A percentile compares a stretch with the other conserved stretches of the same genome.
phyloP scores from a whole-genome alignment of 2,797 vertebrate genomes.

The Spea hammondii region DNA sequence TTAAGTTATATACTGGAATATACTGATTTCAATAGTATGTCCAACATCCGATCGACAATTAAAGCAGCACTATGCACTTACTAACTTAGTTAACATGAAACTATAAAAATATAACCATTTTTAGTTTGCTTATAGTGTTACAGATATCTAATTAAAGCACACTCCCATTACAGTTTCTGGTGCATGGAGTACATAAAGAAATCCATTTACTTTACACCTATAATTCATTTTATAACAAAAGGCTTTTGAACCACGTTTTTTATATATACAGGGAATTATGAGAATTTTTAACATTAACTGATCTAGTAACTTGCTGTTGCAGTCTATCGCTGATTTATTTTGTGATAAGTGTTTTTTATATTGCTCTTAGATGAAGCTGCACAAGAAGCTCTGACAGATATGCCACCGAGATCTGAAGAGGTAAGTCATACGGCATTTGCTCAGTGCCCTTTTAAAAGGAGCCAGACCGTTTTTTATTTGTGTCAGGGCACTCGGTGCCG shows the following conservation, averaged over 20 bases:
- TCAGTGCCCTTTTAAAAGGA: not conserved
- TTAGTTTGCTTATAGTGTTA: not conserved
- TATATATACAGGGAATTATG: not conserved
- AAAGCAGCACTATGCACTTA: no score
- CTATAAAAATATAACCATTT: no score
- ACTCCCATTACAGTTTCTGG: not conserved
- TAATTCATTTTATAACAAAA: no score
- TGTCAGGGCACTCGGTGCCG: no score
- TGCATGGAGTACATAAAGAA: not conserved
- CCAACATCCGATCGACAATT: no score
- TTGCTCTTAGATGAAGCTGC: slow-evolving; percentile 72
- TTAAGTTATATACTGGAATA: no score
- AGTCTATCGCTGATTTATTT: not conserved
- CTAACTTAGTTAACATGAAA: no score
- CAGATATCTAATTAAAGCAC: no score
- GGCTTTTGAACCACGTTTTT: not conserved
- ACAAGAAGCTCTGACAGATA: slow-evolving; percentile 87
- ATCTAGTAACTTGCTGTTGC: not conserved
- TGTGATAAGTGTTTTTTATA: not conserved
- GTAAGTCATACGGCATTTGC: slow-evolving; percentile 55
- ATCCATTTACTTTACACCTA: no score
- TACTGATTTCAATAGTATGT: no score
- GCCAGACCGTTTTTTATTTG: not conserved
- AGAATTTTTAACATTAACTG: not conserved
- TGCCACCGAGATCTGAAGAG: slow-evolving; percentile 91